Evolutionary conservation across 2,113 vertebrate genomes (phyloP), one percentile per base, ranked within the genome.

Genomic region (Chamaetylas fuelleborni): DNA sequence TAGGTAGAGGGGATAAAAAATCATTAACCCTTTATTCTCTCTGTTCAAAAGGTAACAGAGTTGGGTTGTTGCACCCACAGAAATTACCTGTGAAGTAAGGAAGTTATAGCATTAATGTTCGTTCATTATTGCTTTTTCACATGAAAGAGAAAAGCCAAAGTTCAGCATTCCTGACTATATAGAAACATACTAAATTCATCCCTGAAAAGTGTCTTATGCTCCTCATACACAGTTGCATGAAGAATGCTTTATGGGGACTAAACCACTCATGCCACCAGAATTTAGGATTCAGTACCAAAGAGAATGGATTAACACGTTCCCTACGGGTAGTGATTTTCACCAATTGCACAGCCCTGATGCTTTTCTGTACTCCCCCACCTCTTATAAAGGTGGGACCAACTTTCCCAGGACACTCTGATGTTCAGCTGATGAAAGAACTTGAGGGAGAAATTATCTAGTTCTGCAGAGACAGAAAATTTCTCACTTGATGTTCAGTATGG

Each of bases 231-330:
- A 70, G 26, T 8, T 47, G 5, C 11, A 31, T 28, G 53, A 8
- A 26, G 4, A 43, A 13, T 38, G 6, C 7, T 78, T 7, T 18
- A 56, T 6, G 2, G 3, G 48, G 29, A 53, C 50, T 83, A 36
- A 70, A 36, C 29, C n/a, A 7, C 20, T 50, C 10, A 17, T 5
- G 3, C 45, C 0, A 4, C 36, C 17, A 69, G 22, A 69, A 72
- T 86, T 45, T 36, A 48, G 51, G n/a, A 34, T 48, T 33, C 18
- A 40, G 10, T 20, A 24, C 5, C 7, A 36, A 64, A 69, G 8
- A 3, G 6, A 72, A 56, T 8, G 16, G 20, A 54, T 34, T n/a
- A 29, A 28, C 1, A 3, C 0, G 0, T 2, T 60, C 16, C 20
- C 11, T 73, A 5, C 18, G 24, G 24, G 6, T 18, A 53, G 6